Base-by-base conservation (phyloP, 2,888 invertebrate species). In the Rhagophthalmus giganteus region DNA sequence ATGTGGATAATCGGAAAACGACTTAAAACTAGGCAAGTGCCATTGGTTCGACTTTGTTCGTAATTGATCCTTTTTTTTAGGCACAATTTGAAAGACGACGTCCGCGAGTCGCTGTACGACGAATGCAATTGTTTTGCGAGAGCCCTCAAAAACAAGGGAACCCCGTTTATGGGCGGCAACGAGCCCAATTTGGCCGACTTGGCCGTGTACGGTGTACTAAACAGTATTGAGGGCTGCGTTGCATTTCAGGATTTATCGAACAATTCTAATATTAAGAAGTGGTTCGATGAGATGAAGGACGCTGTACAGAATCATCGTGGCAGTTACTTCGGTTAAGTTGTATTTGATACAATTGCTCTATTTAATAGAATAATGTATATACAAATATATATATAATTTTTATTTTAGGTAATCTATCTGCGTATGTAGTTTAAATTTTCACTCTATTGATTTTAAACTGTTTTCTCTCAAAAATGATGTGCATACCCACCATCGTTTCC, bases 1-100 rank as follows among this genome's bases (percentile, higher is more conserved):
- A 99, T 99, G 98, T 97, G 87, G 82, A 68, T 91, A 16, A 88
- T 99, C 59, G 87, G 92, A 0, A 96, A 94, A 72, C 78, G 88
- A 54, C 78, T 99, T 7, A 94, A 95, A 71, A 86, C 86, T 65
- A 87, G 84, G 85, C 87, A 74, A 60, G n/a, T n/a, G n/a, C n/a
- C n/a, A n/a, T n/a, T n/a, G n/a, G n/a, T n/a, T n/a, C n/a, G n/a
- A n/a, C n/a, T n/a, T n/a, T n/a, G n/a, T n/a, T n/a, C n/a, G n/a
- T n/a, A n/a, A n/a, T n/a, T n/a, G n/a, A n/a, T n/a, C n/a, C n/a
- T n/a, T 8, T n/a, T 27, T 75, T 78, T 4, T 72, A 87, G 91
- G 55, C 86, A 98, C 69, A 78, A 86, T 48, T 81, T 99, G 15
- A 86, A 89, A 57, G 88, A 90, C 11, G 92, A 99, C 70, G 95